These are phyloP conservation scores for Urophycis tenuis DNA, from an alignment of 2,797 vertebrate genomes.

Conservation along the genomic window DNA sequence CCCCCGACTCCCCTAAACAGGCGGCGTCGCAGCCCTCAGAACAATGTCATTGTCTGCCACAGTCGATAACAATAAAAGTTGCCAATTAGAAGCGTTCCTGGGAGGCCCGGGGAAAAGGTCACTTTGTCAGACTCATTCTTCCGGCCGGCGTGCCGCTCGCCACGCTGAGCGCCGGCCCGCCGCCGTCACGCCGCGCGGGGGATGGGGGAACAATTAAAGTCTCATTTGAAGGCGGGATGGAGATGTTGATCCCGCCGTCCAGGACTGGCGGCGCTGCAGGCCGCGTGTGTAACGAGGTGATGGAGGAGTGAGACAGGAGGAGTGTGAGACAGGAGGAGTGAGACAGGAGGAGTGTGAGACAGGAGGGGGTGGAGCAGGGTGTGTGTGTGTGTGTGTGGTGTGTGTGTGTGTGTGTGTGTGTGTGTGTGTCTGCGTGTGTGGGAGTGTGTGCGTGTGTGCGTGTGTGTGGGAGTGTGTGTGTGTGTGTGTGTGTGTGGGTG, in stretches of 20 bases:
- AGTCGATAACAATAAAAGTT: constrained; percentile 57
- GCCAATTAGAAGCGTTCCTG: constrained; percentile 55
- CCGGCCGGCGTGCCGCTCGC: constrained; percentile 35
- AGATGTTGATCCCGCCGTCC: not conserved
- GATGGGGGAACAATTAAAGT: constrained; percentile 42
- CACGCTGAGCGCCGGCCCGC: constrained; percentile 35
- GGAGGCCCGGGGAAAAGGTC: constrained; percentile 60
- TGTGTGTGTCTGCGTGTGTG: constrained; percentile 14
- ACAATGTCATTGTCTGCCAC: constrained; percentile 41
- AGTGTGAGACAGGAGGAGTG: not conserved
- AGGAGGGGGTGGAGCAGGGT: not conserved
- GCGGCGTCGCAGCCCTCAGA: constrained; percentile 18
- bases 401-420: constrained; percentile 30
- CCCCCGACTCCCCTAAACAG: no score
- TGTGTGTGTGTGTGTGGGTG: no score
- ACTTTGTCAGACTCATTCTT: constrained; percentile 59
- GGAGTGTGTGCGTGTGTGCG: not conserved
- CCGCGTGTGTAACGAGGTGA: constrained; percentile 2
- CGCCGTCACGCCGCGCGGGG: constrained; percentile 28
- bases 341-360: not conserved
- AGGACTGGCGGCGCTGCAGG: constrained; percentile 12
- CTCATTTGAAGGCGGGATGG: constrained; percentile 32
- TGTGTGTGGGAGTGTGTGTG: no score
- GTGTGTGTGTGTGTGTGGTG: constrained; percentile 5
- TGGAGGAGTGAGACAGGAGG: not conserved